Percentiles rank a stretch among this genome's conserved stretches.
These are phyloP conservation scores for Allacma fusca DNA, from an alignment of 2,888 invertebrate species.

Conservation along the genomic window DNA sequence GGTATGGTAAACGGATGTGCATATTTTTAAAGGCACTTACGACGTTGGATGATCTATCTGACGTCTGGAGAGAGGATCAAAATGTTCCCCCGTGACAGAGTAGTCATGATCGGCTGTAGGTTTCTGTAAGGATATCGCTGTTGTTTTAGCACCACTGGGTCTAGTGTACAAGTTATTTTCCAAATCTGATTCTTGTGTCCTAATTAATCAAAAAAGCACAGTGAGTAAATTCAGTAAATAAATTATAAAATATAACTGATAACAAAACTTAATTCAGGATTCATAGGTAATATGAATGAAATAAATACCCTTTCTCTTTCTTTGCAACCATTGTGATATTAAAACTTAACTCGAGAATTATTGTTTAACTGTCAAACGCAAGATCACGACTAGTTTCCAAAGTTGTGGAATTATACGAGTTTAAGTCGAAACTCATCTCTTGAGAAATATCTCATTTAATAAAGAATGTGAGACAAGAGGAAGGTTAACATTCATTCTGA, in stretches of 20 bases:
- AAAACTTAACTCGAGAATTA: constrained; percentile 7
- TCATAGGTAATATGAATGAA: no score
- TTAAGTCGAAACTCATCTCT: neutral
- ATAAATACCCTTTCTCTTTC: constrained; percentile 5
- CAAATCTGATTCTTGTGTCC: constrained; percentile 53
- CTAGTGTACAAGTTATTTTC: constrained; percentile 36
- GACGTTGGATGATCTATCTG: constrained; percentile 80
- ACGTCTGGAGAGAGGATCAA: constrained; percentile 74
- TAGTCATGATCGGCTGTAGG: constrained; percentile 60
- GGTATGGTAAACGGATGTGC: neutral
- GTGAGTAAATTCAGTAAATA: neutral
- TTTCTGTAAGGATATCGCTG: constrained; percentile 59
- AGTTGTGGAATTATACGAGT: neutral
- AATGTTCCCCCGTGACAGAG: constrained; percentile 62
- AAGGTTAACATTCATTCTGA: neutral
- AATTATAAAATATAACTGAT: neutral
- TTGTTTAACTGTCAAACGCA: neutral
- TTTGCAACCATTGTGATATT: neutral
- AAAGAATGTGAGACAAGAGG: neutral
- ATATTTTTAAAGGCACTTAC: constrained; percentile 67
- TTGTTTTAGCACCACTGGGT: constrained; percentile 46
- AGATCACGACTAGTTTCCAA: neutral
- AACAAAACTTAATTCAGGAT: neutral
- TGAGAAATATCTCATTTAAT: constrained; percentile 8
- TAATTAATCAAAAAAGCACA: neutral